Evolutionary conservation across 2,797 vertebrate genomes (phyloP), one percentile per base, ranked within the genome.

Genomic region (Neosilurus hyrtlii): DNA sequence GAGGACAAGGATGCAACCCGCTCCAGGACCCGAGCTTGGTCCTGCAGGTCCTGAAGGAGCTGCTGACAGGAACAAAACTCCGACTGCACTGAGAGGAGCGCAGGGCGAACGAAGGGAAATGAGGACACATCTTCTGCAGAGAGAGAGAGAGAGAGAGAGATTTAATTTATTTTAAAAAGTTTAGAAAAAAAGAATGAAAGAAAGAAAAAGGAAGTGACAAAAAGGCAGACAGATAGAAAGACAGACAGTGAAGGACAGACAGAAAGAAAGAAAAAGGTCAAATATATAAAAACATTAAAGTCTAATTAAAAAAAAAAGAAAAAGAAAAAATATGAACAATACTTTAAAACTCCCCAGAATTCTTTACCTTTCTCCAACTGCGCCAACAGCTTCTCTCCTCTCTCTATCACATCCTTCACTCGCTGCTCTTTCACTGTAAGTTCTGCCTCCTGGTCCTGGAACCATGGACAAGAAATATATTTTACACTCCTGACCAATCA

Each of bases 21-120:
- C 81, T 94, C 94, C 86, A 94, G 96, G 63, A 94, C 91, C 16
- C 91, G 89, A 74, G 96, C 92, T 80, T 93, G 94, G 79, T 93
- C 93, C 2, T 86, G 26, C 68, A 93, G 83, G 37, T 95, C 95
- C 88, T 94, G 94, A 67, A 96, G 89, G 86, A 93, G 91, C 83
- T 92, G 91, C 56, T 77, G 82, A 22, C 95, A 83, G 59, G 82
- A 90, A 80, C 94, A 95, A 96, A 95, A 97, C 65, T 95, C 92
- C 0, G 90, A 83, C 62, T 86, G 86, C 67, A 92, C 81, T 0
- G 89, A 86, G 68, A 91, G 91, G 66, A 92, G 83, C 22, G 70
- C 2, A 1, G 77, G 22, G 68, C 14, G 5, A 56, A 85, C 56
- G 88, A 91, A 76, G 92, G 62, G 37, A 43, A 43, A 84, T 4